Conservation (phyloP, 1,140 invertebrate genomes). For the Drosophila navojoa region DNA sequence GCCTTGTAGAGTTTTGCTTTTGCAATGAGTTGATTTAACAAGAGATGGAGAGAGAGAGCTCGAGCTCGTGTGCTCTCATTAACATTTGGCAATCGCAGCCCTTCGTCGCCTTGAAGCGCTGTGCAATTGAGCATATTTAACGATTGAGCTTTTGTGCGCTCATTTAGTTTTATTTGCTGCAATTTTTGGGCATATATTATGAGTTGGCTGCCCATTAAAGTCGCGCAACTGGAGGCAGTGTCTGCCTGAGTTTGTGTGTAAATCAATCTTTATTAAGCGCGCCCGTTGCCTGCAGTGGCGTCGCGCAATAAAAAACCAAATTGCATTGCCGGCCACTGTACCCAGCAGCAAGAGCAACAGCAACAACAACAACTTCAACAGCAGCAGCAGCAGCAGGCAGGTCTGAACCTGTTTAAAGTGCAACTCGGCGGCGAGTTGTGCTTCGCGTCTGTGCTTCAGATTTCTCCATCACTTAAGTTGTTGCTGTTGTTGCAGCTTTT, state of each 20-base stretch:
- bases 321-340: constrained; percentile 47
- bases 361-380: constrained; percentile 2
- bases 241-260: constrained; percentile 47
- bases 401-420: constrained; percentile 73
- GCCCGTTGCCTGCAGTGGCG: constrained; percentile 55
- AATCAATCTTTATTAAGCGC: constrained; percentile 81
- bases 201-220: constrained; percentile 33
- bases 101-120: neutral
- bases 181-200: constrained; percentile 54
- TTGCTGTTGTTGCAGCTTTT: constrained; percentile 36
- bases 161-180: constrained; percentile 52
- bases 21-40: no score
- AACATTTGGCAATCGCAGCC: no score
- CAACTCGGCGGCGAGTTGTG: constrained; percentile 53
- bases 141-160: neutral
- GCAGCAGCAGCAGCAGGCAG: constrained; percentile 19
- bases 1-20: no score
- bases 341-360: constrained; percentile 22
- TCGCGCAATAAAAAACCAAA: constrained; percentile 62
- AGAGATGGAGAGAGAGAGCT: no score
- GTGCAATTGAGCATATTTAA: constrained; percentile 5
- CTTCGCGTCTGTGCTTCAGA: constrained; percentile 45
- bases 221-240: neutral
- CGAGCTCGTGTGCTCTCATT: no score
- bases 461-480: constrained; percentile 45